A percentile compares a stretch with the other conserved stretches of the same genome.
Conservation (phyloP, 2,113 vertebrate genomes). For the Nothocercus julius region DNA sequence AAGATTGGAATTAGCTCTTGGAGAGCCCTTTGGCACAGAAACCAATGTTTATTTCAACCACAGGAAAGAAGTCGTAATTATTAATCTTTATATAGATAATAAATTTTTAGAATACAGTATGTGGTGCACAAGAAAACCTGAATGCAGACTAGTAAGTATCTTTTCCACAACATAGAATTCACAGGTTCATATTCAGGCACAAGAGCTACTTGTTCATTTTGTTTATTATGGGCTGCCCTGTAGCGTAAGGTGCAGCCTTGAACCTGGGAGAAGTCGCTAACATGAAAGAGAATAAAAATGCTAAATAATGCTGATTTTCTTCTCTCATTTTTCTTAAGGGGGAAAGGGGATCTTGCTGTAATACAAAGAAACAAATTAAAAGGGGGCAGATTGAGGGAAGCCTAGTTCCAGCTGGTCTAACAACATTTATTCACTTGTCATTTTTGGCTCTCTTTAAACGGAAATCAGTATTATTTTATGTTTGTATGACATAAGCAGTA, state of each 20-base stretch:
- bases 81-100: background rate
- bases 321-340: background rate
- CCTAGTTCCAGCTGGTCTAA: background rate
- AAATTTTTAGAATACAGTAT: background rate
- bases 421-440: background rate
- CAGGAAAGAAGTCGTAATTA: background rate
- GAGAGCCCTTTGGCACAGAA: background rate
- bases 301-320: background rate
- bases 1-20: background rate
- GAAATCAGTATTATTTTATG: background rate
- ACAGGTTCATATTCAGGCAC: rapidly evolving
- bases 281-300: background rate
- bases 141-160: background rate
- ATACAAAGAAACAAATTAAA: background rate
- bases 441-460: background rate
- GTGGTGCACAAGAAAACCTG: background rate
- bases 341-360: background rate
- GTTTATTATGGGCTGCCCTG: background rate
- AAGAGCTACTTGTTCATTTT: background rate
- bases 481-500: background rate
- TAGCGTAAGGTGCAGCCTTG: background rate
- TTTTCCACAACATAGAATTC: background rate
- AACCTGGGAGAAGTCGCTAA: background rate
- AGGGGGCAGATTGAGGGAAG: background rate
- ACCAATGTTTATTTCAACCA: background rate